Evolutionary conservation across 1,140 invertebrate species (phyloP), one percentile per base, ranked within the genome.

Genomic region (Centruroides vittatus): DNA sequence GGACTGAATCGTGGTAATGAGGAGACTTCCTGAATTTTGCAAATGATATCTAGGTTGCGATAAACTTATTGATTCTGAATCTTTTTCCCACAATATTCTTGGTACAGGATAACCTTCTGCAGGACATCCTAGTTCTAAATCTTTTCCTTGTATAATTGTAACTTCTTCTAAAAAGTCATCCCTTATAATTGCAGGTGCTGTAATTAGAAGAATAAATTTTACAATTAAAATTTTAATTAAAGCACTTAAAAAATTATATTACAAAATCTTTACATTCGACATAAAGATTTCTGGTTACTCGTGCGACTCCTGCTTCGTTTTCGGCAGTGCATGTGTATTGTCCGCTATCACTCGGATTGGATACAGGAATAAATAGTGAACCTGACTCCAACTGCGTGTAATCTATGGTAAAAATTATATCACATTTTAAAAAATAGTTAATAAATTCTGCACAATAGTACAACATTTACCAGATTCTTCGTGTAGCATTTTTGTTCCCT

Each of bases 71-170:
- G 55, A 58, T 47, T 23, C 35, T 6, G 47, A 50, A 54, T 60
- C 60, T 13, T 60, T 58, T 48, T 63, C 62, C 79, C 79, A 80
- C 3, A 66, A 67, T 49, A 80, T 74, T 7, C 70, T 69, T 36
- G 78, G 79, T 8, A 60, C 59, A 5, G 79, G 79, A 59, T 72
- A 72, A 3, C 78, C 78, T 47, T 67, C 68, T 5, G 75, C 75
- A 13, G 71, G 71, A 62, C 79, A 80, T 36, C 73, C 73, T 3
- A 80, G 60, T 3, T 70, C 66, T 3, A 74, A 61, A n/a, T 73
- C 69, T n/a, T 76, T 70, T 6, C 78, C 74, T 12, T 71, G 68
- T 1, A 74, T 68, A n/a, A 71, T 68, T 10, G 65, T 46, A 57
- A 66, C 65, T 3, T 72, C 59, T 6, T 65, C 65, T 8, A 57